phyloP scores from a whole-genome alignment of 2,797 vertebrate species.

The Rhinella marina region DNA sequence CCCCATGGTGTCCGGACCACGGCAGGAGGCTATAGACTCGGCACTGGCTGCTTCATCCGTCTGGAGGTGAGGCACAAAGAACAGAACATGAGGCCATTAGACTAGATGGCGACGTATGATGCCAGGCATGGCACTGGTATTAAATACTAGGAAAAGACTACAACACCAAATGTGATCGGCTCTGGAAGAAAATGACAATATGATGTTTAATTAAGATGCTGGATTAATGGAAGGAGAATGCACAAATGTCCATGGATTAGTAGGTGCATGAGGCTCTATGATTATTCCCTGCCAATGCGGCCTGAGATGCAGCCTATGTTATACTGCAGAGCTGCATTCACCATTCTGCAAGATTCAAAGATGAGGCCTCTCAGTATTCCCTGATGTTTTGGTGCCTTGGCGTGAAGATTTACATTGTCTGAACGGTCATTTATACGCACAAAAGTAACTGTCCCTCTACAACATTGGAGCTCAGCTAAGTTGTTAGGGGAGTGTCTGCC shows the following conservation, averaged over 20 bases:
- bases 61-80: constrained; percentile 69
- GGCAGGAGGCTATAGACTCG: constrained; percentile 89
- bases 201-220: neutral
- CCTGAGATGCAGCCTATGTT: neutral
- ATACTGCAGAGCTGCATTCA: neutral
- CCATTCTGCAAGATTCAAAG: neutral
- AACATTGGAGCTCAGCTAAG: neutral
- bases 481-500: too few relatives aligned
- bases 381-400: neutral
- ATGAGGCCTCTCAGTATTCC: too few relatives aligned
- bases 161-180: neutral
- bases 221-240: neutral
- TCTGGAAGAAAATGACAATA: neutral
- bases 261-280: neutral
- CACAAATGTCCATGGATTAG: neutral
- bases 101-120: too few relatives aligned
- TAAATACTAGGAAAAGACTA: neutral
- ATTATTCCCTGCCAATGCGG: neutral
- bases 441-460: neutral
- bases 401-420: neutral
- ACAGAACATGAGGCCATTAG: neutral
- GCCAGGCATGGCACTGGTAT: neutral
- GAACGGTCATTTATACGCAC: neutral
- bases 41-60: constrained; percentile 90
- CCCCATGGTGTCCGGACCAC: constrained; percentile 87